Evolutionary conservation across 2,888 invertebrate species (phyloP), one percentile per base, ranked within the genome.

Genomic region (Aleiodes alternator): DNA sequence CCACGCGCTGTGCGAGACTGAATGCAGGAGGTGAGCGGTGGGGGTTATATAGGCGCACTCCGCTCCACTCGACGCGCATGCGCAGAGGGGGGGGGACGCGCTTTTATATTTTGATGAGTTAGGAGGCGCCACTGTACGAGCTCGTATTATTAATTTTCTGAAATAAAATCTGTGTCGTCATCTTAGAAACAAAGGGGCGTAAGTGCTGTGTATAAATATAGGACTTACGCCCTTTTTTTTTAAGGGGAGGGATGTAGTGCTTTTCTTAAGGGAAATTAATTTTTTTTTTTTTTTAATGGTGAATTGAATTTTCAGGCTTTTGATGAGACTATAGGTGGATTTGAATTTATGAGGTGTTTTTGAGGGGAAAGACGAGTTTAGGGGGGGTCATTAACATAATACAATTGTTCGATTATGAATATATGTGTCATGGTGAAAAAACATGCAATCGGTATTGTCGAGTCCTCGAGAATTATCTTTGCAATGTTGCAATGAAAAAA

Each of bases 101-200:
- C 11, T 29, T 61, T 14, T 38, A 38, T 34, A 34, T 29, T n/a
- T n/a, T n/a, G n/a, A n/a, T 16, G 16, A 8, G 11, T 59, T 8
- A 43, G 34, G 43, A n/a, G 48, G 64, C 64, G 64, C 64, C 64
- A 64, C 64, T 64, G 64, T 64, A 64, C 64, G 38, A 2, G 7
- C 14, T 8, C 61, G n/a, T n/a, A n/a, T n/a, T n/a, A n/a, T n/a
- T n/a, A n/a, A n/a, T n/a, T n/a, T n/a, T n/a, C n/a, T n/a, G 23
- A 23, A 23, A 23, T 23, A 23, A 23, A 23, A 23, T 23, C 23
- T 23, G 2, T 23, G 23, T 23, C 2, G 23, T 23, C 23, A 23
- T 2, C 23, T 23, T 23, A 23, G 23, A 23, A 23, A 23, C 23
- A 23, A 23, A 23, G 23, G 23, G 23, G 23, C 23, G 23, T 23